A percentile compares a stretch with the other conserved stretches of the same genome.
Conservation (phyloP, 1,140 invertebrate species). For the Aradophagus sp. region DNA sequence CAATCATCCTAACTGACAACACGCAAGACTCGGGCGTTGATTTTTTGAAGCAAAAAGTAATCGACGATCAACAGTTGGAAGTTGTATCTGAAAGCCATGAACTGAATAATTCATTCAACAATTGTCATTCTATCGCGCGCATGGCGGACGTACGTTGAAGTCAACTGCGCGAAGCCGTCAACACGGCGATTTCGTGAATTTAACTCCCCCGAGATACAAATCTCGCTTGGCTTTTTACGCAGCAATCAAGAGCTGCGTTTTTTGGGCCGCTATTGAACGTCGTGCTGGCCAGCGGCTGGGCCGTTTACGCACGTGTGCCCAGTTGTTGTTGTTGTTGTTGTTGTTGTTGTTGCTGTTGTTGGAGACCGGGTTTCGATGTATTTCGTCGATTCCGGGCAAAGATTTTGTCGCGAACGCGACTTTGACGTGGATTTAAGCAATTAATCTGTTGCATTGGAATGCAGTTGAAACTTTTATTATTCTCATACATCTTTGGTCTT, state of each 20-base stretch:
- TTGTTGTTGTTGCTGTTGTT: slow-evolving; percentile 31
- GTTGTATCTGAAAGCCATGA: slow-evolving; percentile 60
- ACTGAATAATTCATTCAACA: slow-evolving; percentile 58
- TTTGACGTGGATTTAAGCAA: slow-evolving; percentile 2
- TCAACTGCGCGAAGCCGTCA: slow-evolving; percentile 7
- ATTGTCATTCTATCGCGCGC: slow-evolving; percentile 64
- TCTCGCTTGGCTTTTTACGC: slow-evolving; percentile 69
- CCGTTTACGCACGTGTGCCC: slow-evolving; percentile 7
- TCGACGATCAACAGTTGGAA: too few relatives aligned
- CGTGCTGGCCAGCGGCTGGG: slow-evolving; percentile 24
- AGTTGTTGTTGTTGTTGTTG: slow-evolving; percentile 33
- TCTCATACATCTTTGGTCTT: too few relatives aligned
- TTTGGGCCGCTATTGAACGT: slow-evolving; percentile 61
- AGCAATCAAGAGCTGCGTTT: slow-evolving; percentile 56
- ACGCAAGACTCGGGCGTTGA: slow-evolving; percentile 58
- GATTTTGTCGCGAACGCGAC: slow-evolving; percentile 8
- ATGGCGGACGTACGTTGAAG: slow-evolving; percentile 72
- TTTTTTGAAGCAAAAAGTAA: slow-evolving; percentile 63
- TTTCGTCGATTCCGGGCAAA: neutral
- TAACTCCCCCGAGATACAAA: slow-evolving; percentile 72
- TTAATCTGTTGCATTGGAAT: too few relatives aligned
- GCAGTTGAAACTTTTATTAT: too few relatives aligned
- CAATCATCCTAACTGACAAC: slow-evolving; percentile 63
- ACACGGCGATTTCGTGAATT: slow-evolving; percentile 50
- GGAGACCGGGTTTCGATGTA: neutral